Evolutionary conservation across 2,797 vertebrate genomes (phyloP).

Genomic region (Lemur catta): DNA sequence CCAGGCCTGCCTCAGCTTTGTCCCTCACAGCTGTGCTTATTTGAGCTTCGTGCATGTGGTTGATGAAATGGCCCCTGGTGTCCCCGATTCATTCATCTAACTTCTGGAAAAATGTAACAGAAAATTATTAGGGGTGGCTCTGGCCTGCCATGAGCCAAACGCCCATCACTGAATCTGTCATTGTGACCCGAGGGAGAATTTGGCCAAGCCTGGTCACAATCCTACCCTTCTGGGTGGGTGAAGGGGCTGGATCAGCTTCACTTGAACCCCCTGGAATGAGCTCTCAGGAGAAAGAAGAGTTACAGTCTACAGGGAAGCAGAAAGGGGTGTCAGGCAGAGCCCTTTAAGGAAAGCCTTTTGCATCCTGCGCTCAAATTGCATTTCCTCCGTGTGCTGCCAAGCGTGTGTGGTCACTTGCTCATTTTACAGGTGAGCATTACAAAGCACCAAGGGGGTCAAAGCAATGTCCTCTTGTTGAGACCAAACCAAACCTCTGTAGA

Average conservation of each 20-base stretch:
- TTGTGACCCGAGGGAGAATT: neutral
- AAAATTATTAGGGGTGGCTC: neutral
- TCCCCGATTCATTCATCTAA: neutral
- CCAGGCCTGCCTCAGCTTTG: neutral
- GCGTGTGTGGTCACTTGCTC: neutral
- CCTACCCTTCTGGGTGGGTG: neutral
- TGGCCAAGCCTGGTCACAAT: neutral
- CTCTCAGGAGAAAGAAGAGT: neutral
- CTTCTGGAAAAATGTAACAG: neutral
- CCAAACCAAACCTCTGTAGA: neutral
- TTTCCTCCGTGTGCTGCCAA: rapidly evolving
- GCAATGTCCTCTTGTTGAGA: neutral
- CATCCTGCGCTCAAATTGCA: rapidly evolving
- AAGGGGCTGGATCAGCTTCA: neutral
- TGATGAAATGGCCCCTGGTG: neutral
- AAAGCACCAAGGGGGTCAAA: neutral
- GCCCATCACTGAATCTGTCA: neutral
- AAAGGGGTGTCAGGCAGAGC: neutral
- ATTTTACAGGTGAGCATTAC: neutral
- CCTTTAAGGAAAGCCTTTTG: neutral
- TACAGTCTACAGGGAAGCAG: neutral
- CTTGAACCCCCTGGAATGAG: neutral
- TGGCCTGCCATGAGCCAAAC: neutral
- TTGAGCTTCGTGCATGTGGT: neutral
- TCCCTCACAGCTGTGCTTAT: neutral